A percentile compares a stretch with the other conserved stretches of the same genome.
Conservation (phyloP, 1,140 invertebrate genomes). For the Ostrea edulis region DNA sequence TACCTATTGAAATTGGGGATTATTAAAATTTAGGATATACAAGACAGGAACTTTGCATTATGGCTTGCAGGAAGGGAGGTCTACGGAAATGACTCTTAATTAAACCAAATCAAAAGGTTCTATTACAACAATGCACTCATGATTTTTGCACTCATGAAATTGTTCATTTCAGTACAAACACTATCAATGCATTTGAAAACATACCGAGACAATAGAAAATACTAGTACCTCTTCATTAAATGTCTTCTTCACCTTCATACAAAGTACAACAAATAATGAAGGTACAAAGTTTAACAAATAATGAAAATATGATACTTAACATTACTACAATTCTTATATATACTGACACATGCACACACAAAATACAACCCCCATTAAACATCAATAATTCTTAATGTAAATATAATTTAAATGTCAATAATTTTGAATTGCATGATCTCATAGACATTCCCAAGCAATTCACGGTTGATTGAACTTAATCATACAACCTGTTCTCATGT, state of each 20-base stretch:
- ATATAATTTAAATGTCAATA: too few species aligned
- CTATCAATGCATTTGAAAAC: background rate
- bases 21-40: constrained; percentile 4
- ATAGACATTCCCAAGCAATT: too few species aligned
- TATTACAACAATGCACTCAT: constrained; percentile 25
- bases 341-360: too few species aligned
- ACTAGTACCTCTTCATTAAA: background rate
- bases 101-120: constrained; percentile 26
- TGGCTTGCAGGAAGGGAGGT: constrained; percentile 17
- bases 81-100: constrained; percentile 27
- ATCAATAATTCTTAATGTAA: too few species aligned
- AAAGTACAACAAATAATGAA: background rate
- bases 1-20: background rate
- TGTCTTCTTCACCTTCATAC: background rate
- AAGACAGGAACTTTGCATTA: constrained; percentile 19
- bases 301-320: background rate
- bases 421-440: too few species aligned
- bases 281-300: too few species aligned
- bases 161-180: background rate
- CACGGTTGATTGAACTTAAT: too few species aligned
- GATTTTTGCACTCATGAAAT: background rate
- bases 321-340: background rate
- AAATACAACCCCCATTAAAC: too few species aligned
- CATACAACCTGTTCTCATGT: too few species aligned
- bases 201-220: background rate